Base-by-base conservation (phyloP, 2,888 invertebrate genomes). In the Sphecodes monilicornis region DNA sequence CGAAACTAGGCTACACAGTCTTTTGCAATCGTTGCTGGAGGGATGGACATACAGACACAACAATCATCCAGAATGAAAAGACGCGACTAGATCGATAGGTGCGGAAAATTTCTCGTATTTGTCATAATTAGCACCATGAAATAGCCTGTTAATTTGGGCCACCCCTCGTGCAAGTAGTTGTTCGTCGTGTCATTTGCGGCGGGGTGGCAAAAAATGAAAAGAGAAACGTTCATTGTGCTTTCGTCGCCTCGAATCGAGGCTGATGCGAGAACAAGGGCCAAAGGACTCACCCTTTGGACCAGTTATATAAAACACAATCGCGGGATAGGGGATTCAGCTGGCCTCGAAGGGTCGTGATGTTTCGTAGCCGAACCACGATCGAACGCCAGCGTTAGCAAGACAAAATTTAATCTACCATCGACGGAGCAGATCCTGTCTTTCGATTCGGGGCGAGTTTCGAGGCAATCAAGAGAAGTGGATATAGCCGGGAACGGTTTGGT, bases 81-180 rank as follows among this genome's bases (percentile, higher is more conserved):
- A 6, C 22, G 29, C 1, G 22, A 16, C 1, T 4, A 50, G 60
- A 60, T 80, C 50, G 60, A 82, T 46, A 46, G 36, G 29, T 50
- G 32, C 18, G 16, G 54, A 46, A 16, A 29, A 36, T 68, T 72
- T 69, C 64, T 57, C 69, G 84, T 88, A 90, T 91, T 92, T 86
- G 84, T 90, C 89, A 90, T 70, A 91, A 92, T 92, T 91, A 91
- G 86, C 73, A 46, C 77, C 88, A 74, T 87, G 84, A 92, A 91
- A 92, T 91, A 79, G 86, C 82, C 86, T 85, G 87, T 89, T 89
- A 88, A 90, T 89, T 80, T 75, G 77, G 18, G 39, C 74, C 60
- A 29, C 71, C 77, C 78, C 76, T 78, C 68, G 78, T 18, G 32
- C 26, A 29, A 43, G 54, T 11, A 69, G 18, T 54, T 76, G 69